Base-by-base conservation (phyloP, 2,888 invertebrate genomes). In the Falcaria lacertinaria region DNA sequence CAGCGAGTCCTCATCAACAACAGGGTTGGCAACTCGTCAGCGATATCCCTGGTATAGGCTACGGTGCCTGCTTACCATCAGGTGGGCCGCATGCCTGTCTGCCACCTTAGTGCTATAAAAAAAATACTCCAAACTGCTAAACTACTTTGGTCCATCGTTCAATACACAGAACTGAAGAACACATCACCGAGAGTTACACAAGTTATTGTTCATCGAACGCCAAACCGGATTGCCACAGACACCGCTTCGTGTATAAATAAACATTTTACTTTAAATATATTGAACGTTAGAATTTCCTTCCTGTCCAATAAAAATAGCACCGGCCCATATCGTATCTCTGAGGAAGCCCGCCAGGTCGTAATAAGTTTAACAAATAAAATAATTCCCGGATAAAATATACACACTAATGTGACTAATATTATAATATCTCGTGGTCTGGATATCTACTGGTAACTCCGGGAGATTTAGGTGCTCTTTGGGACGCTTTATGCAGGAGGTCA, bases 361-460 rank as follows among this genome's bases (percentile, higher is more conserved):
- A 82, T 84, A 86, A 84, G 83, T 85, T 78, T 79, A 79, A 80
- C 80, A 74, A 82, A 87, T 88, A 87, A 86, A 87, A 88, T 89
- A 85, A 87, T 87, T 86, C 75, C 69, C 68, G 69, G 69, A 74
- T 83, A 80, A 86, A 84, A 80, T 87, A 87, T 77, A 80, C 77
- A 79, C 78, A 83, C 86, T 88, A 88, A 87, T 89, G 86, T 81
- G 83, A 84, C 85, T 84, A 87, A 89, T 89, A 88, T 88, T 85
- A 79, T 86, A 88, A 85, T 87, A 86, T 81, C 84, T 78, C 71
- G 74, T 69, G 68, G 68, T 74, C 80, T 80, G 86, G 83, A 78
- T 79, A 79, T 86, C 86, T 86, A 80, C 81, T 82, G 83, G 83
- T 74, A 78, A 78, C 77, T 77, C 74, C 64, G 76, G 80, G 73